phyloP scores from a whole-genome alignment of 2,113 vertebrate genomes.

The Cyrtonyx montezumae region DNA sequence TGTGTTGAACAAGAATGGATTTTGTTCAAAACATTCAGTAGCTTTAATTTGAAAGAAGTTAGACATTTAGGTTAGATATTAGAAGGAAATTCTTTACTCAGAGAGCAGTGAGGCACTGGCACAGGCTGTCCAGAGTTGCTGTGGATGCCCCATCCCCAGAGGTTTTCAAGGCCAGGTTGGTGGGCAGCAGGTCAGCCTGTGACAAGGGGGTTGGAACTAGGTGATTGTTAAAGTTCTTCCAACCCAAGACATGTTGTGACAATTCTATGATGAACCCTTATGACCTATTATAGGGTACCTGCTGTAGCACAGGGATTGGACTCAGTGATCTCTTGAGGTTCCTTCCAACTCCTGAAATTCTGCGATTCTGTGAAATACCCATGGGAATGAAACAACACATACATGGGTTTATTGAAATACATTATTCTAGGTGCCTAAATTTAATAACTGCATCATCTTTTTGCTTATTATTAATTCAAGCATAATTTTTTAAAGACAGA shows the following conservation, averaged over 20 bases:
- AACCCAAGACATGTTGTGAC: not conserved
- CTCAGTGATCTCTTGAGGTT: no score
- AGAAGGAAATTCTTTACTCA: not conserved
- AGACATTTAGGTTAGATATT: not conserved
- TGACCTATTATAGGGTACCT: no score
- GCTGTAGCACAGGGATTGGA: no score
- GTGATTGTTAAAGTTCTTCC: not conserved
- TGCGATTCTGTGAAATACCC: not conserved
- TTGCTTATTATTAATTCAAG: not conserved
- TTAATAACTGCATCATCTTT: not conserved
- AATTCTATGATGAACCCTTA: not conserved
- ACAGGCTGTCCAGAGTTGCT: not conserved
- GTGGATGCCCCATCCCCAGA: not conserved
- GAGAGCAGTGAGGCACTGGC: not conserved
- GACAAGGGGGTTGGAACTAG: not conserved
- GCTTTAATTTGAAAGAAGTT: not conserved
- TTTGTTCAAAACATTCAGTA: not conserved
- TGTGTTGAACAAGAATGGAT: not conserved
- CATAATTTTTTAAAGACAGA: not conserved
- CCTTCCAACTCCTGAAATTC: not conserved
- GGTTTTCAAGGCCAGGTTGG: not conserved
- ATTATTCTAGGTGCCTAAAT: not conserved
- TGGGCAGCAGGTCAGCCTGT: not conserved
- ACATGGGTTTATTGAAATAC: fast-evolving
- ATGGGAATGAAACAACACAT: not conserved